Evolutionary conservation across 2,888 invertebrate species (phyloP), one percentile per base, ranked within the genome.

Genomic region (Hyposoter dolosus): DNA sequence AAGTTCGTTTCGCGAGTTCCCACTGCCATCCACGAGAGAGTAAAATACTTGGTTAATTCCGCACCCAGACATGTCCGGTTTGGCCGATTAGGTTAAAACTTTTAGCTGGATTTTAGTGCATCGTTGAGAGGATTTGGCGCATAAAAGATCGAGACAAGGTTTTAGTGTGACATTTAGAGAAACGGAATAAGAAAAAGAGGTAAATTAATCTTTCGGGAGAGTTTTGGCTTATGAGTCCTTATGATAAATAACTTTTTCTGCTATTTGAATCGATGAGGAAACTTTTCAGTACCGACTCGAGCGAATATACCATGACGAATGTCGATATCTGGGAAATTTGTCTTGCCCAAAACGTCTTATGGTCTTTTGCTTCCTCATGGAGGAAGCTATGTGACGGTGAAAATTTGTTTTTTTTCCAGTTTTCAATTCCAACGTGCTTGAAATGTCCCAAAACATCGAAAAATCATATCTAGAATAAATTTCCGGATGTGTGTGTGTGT

Each of bases 41-140:
- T 50, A 50, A 66, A 66, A 66, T 68, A 19, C 50, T 47, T 56
- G 45, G 45, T 35, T 60, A 81, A 81, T 81, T 66, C 66, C 81
- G n/a, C 32, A n/a, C 28, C 68, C 40, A 15, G 28, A 12, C 32
- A 69, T 60, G 68, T 76, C 82, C 69, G 65, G 71, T 77, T 82
- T 69, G 43, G 71, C 82, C 47, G 63, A 82, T 77, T 69, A 50
- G 43, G 77, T 75, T 77, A 60, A 77, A 82, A 77, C 71, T 65
- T 75, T 76, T 53, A 10, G 53, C 35, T 75, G 53, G 63, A 15
- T 80, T 71, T 60, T 40, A 28, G 56, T 63, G 40, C 53, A 43
- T 45, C 66, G 47, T 69, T 53, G 84, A 84, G 80, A 69, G n/a
- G 80, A 75, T 80, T 75, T 75, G 40, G 35, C 60, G 50, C 63